These are phyloP conservation scores for Manis crassicaudata DNA, from an alignment of 2,797 vertebrate species.

Conservation along the genomic window DNA sequence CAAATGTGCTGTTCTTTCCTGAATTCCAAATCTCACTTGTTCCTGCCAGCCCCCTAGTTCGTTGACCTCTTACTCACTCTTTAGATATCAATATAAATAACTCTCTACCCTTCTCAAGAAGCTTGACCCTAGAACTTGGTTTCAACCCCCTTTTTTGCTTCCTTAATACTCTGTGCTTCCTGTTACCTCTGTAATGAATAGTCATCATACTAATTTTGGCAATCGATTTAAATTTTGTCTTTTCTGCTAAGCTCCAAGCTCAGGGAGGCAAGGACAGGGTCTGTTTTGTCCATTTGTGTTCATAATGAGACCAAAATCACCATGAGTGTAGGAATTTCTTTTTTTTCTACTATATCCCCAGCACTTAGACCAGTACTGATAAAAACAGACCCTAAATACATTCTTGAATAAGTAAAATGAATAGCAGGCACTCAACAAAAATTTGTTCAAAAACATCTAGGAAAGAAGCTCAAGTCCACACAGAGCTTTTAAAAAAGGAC, in stretches of 20 bases:
- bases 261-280: background rate
- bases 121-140: background rate
- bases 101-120: background rate
- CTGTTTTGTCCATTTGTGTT: background rate
- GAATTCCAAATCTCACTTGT: background rate
- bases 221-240: constrained; percentile 8
- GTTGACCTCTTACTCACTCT: background rate
- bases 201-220: background rate
- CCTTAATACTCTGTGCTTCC: background rate
- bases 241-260: background rate
- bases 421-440: background rate
- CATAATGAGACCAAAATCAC: background rate
- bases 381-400: background rate
- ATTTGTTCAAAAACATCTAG: background rate
- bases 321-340: background rate
- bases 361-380: background rate
- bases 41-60: background rate
- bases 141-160: background rate
- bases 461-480: background rate
- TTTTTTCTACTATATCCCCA: background rate
- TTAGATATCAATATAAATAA: background rate
- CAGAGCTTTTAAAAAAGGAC: background rate
- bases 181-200: background rate
- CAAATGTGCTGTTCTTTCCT: background rate
- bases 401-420: background rate